Evolutionary conservation across 2,113 vertebrate genomes (phyloP).

Genomic region (Chaenogobius annularis): DNA sequence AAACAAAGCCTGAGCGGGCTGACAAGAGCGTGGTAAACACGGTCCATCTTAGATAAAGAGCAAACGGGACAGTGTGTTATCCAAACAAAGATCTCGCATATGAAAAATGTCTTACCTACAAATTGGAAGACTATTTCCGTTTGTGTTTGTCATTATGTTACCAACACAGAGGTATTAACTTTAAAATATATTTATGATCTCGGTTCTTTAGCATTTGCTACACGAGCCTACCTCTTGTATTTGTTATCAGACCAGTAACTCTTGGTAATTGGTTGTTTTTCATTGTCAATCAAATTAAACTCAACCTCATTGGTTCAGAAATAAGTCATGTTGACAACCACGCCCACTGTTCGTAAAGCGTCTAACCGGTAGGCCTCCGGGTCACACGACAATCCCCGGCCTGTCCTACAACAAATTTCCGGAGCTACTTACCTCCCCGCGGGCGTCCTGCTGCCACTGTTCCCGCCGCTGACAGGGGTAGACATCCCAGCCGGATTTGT

Average conservation of each 20-base stretch:
- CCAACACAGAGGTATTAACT: slow-evolving; percentile 42
- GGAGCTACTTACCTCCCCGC: slow-evolving; percentile 69
- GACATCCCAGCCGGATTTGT: slow-evolving; percentile 69
- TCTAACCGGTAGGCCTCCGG: slow-evolving; percentile 77
- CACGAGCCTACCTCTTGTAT: slow-evolving; percentile 29
- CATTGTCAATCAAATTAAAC: slow-evolving; percentile 37
- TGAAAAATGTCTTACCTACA: background rate
- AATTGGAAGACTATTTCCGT: background rate
- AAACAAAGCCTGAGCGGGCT: slow-evolving; percentile 46
- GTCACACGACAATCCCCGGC: slow-evolving; percentile 56
- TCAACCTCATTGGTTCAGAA: slow-evolving; percentile 44
- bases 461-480: slow-evolving; percentile 70
- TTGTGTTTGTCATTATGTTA: slow-evolving; percentile 1
- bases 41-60: slow-evolving; percentile 1
- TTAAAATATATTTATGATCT: slow-evolving; percentile 38
- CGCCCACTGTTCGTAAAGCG: slow-evolving; percentile 56
- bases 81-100: background rate
- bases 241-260: slow-evolving; percentile 13
- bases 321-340: slow-evolving; percentile 24
- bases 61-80: slow-evolving; percentile 11
- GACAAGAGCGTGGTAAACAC: slow-evolving; percentile 30
- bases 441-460: slow-evolving; percentile 69
- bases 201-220: slow-evolving; percentile 29
- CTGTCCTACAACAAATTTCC: slow-evolving; percentile 44
- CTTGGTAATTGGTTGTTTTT: slow-evolving; percentile 27